Base-by-base conservation (phyloP, 1,140 invertebrate genomes). In the Brachionus paranguensis region DNA sequence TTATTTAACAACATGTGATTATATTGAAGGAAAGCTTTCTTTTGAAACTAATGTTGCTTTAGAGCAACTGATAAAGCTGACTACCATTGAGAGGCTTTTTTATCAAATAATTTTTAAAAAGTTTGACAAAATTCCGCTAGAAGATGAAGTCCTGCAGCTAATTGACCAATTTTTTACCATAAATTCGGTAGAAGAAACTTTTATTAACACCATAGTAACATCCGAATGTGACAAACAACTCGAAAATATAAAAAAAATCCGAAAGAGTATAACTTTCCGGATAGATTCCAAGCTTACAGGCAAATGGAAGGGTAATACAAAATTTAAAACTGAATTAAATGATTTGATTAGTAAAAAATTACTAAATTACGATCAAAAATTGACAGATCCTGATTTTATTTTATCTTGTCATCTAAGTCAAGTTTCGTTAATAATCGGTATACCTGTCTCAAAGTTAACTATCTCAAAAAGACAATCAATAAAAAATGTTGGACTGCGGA, bases 221-320 rank as follows among this genome's bases (percentile, higher is more conserved):
- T 5, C 12, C 4, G 17, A 20, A 20, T 10, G 10, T 20, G 37
- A 41, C 24, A n/a, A 27, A 10, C 14, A 27, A 12, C 20, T 50
- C 3, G 27, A 76, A 2, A 76, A 29, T 24, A 24, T n/a, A 8
- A 76, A 76, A 76, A 76, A 76, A 76, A 14, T 24, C 2, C 70
- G 70, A 17, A 74, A 74, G 17, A 24, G 2, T 27, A 50, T 76
- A 14, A 76, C 43, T 12, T 76, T 50, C n/a, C 27, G 72, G 50
- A 76, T 76, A 24, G 72, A 76, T 37, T 76, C 43, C n/a, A 76
- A 76, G 10, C n/a, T 76, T 20, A 76, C 72, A 14, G 72, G 72
- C 4, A 76, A 76, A 76, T 76, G 72, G 72, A 76, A 50, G 47
- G 8, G 24, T 7, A 50, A 53, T 47, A 3, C 20, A 33, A 50